Percentiles rank a stretch among this genome's conserved stretches.
Evolutionary conservation across 2,888 invertebrate genomes (phyloP).

Genomic region (Himalopsyche japonica): DNA sequence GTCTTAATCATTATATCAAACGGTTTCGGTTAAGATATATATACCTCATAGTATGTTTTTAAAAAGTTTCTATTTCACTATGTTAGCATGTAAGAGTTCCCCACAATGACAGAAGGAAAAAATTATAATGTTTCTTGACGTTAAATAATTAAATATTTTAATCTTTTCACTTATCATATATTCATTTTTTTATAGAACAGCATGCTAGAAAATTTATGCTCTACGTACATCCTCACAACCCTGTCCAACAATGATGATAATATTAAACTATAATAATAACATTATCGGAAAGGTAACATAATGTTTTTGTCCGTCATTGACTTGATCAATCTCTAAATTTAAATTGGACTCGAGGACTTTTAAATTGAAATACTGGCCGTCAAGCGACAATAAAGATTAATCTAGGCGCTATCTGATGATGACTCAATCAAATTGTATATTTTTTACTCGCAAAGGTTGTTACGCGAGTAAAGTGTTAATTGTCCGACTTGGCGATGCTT

Average conservation of each 20-base stretch:
- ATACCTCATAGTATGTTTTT: no score
- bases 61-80: no score
- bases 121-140: no score
- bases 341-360: not conserved
- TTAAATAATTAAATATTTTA: no score
- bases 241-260: not conserved
- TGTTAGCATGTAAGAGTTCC: no score
- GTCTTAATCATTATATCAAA: no score
- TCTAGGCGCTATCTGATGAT: not conserved
- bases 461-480: not conserved
- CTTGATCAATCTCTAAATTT: not conserved
- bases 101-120: no score
- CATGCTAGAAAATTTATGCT: no score
- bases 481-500: not conserved
- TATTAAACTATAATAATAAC: not conserved
- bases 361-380: not conserved
- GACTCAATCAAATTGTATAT: not conserved
- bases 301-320: not conserved
- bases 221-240: not conserved
- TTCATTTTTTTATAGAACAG: no score
- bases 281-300: not conserved
- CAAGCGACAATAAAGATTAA: not conserved
- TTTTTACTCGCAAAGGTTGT: not conserved
- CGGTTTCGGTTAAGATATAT: no score
- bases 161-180: no score